phyloP scores from a whole-genome alignment of 2,888 invertebrate genomes.

The Trissolcus brochymenae region DNA sequence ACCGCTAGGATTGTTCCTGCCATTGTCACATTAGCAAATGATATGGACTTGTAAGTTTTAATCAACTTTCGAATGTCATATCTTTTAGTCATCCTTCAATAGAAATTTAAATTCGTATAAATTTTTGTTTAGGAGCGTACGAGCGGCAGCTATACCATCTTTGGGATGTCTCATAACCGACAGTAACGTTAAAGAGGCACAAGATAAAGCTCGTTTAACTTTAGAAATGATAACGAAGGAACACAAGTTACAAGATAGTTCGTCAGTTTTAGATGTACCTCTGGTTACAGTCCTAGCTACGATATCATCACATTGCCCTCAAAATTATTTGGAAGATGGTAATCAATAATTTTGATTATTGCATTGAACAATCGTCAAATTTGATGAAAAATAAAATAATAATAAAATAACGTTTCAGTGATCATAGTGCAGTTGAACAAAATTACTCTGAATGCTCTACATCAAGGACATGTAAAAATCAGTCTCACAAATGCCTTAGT shows the following conservation, averaged over 20 bases:
- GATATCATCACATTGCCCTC: conserved; percentile 80
- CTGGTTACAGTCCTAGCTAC: conserved; percentile 80
- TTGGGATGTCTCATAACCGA: conserved; percentile 80
- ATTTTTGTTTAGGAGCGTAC: conserved; percentile 76
- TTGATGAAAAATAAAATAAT: not conserved
- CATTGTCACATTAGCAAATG: conserved; percentile 83
- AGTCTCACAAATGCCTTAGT: conserved; percentile 81
- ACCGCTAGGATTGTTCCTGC: conserved; percentile 82
- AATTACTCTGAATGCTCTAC: conserved; percentile 79
- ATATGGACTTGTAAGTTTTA: conserved; percentile 80
- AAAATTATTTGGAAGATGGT: conserved; percentile 80
- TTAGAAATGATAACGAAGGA: conserved; percentile 74
- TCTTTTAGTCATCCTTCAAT: not conserved
- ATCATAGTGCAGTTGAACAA: conserved; percentile 80
- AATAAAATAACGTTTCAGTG: conserved; percentile 74
- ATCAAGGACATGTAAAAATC: conserved; percentile 78
- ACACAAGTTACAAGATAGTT: conserved; percentile 66
- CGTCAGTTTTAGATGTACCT: conserved; percentile 77
- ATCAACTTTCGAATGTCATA: not conserved
- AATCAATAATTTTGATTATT: conserved; percentile 1
- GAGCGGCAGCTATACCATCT: conserved; percentile 81
- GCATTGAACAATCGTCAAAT: not conserved
- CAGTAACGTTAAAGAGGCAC: conserved; percentile 77
- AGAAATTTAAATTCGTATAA: not conserved
- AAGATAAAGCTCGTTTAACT: conserved; percentile 79